Percentiles rank a stretch among this genome's conserved stretches.
Evolutionary conservation across 2,888 invertebrate species (phyloP).

Genomic region (Conus canariensis): DNA sequence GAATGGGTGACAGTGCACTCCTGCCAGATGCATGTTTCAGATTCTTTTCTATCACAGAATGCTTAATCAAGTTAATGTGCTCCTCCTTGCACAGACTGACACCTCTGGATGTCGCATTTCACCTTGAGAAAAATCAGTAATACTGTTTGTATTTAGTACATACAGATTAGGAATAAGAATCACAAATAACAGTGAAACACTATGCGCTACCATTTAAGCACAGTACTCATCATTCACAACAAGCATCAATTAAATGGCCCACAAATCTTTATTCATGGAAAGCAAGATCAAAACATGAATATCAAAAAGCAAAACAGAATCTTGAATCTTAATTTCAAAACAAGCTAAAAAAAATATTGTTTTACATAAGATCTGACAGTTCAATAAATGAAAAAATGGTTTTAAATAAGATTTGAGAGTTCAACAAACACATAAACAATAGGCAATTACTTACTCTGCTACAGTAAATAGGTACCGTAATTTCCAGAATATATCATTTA

Average conservation of each 20-base stretch:
- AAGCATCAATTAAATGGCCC: background rate
- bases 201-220: background rate
- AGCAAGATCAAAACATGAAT: background rate
- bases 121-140: background rate
- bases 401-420: too few species aligned
- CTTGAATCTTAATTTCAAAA: background rate
- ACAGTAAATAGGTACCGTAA: background rate
- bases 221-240: background rate
- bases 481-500: background rate
- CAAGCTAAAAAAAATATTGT: background rate
- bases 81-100: background rate
- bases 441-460: background rate
- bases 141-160: constrained; percentile 8
- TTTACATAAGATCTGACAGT: too few species aligned
- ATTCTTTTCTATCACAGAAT: background rate
- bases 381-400: too few species aligned
- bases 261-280: background rate
- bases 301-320: too few species aligned
- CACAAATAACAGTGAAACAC: background rate
- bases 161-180: too few species aligned
- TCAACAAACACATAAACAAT: background rate
- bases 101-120: background rate
- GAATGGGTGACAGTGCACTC: background rate
- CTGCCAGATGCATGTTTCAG: background rate
- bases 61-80: too few species aligned